Base-by-base conservation (phyloP, 2,888 invertebrate genomes). In the Cepaea hortensis region DNA sequence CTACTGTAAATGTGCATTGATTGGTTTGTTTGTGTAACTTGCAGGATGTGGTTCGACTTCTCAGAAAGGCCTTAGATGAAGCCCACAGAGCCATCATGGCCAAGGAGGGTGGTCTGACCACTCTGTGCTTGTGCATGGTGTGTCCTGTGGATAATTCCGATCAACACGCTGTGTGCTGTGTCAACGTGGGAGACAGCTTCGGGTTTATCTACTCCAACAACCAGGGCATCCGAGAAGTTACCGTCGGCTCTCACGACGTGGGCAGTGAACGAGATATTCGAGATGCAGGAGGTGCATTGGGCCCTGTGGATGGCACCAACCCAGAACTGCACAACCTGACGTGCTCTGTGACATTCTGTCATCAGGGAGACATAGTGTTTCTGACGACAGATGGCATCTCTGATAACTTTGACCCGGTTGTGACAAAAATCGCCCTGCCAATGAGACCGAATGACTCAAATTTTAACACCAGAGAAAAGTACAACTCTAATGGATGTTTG, bases 331-430 rank as follows among this genome's bases (percentile, higher is more conserved):
- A 97, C 92, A 98, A 98, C 94, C 95, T 98, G 82, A 98, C 98
- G 0, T 96, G 97, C 89, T 97, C 97, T 0, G 96, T 98, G 95
- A 97, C 97, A 0, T 96, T 96, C 88, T 96, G 97, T 13, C 97
- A 97, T 90, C 95, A 95, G 80, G 97, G 97, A 15, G 98, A 98
- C 93, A 96, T 98, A 88, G 96, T 98, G 55, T 97, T 97, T 94
- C 95, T 98, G 23, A 97, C 97, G 0, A 97, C 97, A n/a, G 98
- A 98, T 93, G 98, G 98, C 11, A 96, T 98, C 65, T 97, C 97
- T 9, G 98, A 98, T 93, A 98, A 98, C 94, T 97, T 97, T 92
- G 98, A 98, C 95, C 98, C 98, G 0, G 97, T 98, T 62, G 97
- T 98, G 86, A 97, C 97, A 61, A 97, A 97, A 94, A 97, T 97